Conservation (phyloP, 2,888 invertebrate species). For the Rosalia funebris region DNA sequence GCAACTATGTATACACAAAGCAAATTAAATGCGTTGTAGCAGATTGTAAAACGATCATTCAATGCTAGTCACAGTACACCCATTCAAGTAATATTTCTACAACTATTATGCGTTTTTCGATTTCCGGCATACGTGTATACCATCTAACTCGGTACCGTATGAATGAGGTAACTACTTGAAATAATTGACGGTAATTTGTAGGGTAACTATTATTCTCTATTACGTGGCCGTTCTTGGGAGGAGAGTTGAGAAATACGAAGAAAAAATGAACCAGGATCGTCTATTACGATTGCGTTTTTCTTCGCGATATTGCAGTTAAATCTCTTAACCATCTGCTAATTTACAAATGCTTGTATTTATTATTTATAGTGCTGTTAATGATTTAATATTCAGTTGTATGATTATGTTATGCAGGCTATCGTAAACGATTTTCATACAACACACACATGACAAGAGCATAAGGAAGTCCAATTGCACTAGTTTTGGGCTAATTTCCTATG, state of each 20-base stretch:
- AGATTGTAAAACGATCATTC: background rate
- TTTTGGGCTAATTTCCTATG: too few relatives aligned
- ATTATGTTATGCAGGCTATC: too few relatives aligned
- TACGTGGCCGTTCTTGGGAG: background rate
- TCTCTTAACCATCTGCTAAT: too few relatives aligned
- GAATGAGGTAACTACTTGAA: slow-evolving; percentile 27
- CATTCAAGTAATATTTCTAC: slow-evolving; percentile 6
- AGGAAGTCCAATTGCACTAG: too few relatives aligned
- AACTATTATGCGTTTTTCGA: slow-evolving; percentile 17
- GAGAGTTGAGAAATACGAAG: background rate
- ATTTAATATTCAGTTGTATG: too few relatives aligned
- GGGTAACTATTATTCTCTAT: slow-evolving; percentile 1
- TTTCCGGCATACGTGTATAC: slow-evolving; percentile 19
- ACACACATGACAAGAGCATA: too few relatives aligned
- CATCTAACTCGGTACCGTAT: slow-evolving; percentile 4
- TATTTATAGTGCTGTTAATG: too few relatives aligned
- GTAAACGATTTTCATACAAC: too few relatives aligned
- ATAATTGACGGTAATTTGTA: slow-evolving; percentile 27
- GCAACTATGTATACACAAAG: too few relatives aligned
- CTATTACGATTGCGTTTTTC: too few relatives aligned
- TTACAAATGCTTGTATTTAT: too few relatives aligned
- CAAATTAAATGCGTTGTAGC: background rate
- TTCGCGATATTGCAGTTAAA: too few relatives aligned
- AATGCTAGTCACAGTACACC: background rate
- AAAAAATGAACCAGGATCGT: background rate